These are phyloP conservation scores for Drosophila suzukii DNA, from an alignment of 1,140 invertebrate species.

Conservation along the genomic window DNA sequence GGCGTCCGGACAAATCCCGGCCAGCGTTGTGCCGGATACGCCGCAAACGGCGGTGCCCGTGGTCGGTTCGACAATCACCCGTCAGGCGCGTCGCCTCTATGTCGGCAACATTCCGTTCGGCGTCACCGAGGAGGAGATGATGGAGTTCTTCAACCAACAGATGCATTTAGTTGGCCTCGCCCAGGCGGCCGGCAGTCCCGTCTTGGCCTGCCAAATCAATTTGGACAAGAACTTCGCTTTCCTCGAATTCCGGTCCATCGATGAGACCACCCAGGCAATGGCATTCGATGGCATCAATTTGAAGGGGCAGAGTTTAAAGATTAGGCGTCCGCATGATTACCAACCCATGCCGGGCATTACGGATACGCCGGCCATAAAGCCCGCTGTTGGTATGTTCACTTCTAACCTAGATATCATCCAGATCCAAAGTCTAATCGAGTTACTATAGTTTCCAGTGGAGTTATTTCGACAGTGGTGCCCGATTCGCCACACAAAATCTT, in stretches of 20 bases:
- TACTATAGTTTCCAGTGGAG: conserved; percentile 87
- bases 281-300: conserved; percentile 99
- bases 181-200: conserved; percentile 99
- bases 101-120: conserved; percentile 99
- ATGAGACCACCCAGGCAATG: conserved; percentile 99
- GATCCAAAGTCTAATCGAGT: not conserved
- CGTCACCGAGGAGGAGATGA: conserved; percentile 99
- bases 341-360: conserved; percentile 98
- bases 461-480: conserved; percentile 94
- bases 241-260: conserved; percentile 98
- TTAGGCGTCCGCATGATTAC: conserved; percentile 99
- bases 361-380: conserved; percentile 93
- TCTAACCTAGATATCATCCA: too few relatives aligned
- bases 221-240: conserved; percentile 99
- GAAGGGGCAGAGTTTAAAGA: conserved; percentile 99
- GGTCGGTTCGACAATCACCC: conserved; percentile 98
- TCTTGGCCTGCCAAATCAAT: conserved; percentile 99
- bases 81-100: conserved; percentile 97
- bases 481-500: conserved; percentile 99
- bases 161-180: conserved; percentile 99
- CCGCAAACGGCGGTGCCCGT: conserved; percentile 97
- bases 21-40: conserved; percentile 95
- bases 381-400: conserved; percentile 88
- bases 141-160: conserved; percentile 99
- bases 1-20: conserved; percentile 96